Evolutionary conservation across 2,797 vertebrate genomes (phyloP), one percentile per base, ranked within the genome.

Genomic region (Sus cebifrons): DNA sequence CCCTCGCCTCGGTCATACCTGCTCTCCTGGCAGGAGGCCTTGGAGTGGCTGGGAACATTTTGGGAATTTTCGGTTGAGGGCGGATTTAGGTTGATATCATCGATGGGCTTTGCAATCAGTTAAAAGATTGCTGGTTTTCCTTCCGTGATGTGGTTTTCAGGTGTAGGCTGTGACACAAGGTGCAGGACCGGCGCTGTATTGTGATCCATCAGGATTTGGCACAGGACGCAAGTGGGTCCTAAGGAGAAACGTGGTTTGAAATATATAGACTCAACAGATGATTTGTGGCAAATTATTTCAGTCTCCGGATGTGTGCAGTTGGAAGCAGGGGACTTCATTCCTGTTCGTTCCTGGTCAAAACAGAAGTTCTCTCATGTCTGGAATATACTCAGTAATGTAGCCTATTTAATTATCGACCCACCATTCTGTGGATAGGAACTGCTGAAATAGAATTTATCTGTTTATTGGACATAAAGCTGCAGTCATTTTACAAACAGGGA

Each of bases 251-350:
- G 52, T 36, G 60, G 11, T 27, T 89, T 60, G 32, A 85, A 56
- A 36, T 27, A 17, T 40, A 44, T 27, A 40, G 58, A 58, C 1
- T 74, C 58, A 18, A 74, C 67, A 89, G 15, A 15, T 64, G 54
- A 25, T 56, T 58, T 85, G 20, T 78, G 29, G 27, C 32, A 85
- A 86, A 40, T 32, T 71, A 75, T 83, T 86, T 82, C 32, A 68
- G 3, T 14, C 23, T 52, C 10, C 54, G 29, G 32, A 68, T 27
- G 29, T 49, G 2, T 23, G 15, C 0, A 29, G 2, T 65, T 67
- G 1, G 32, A 92, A 89, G 14, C 40, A 71, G n/a, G 92, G 18
- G 15, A 70, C 56, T 83, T 15, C 10, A 23, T 91, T 89, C 29
- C 60, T 14, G 0, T 11, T 68, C 10, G n/a, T 81, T 73, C 8